Evolutionary conservation across 2,888 invertebrate species (phyloP).

Genomic region (Ophion obscuratus): DNA sequence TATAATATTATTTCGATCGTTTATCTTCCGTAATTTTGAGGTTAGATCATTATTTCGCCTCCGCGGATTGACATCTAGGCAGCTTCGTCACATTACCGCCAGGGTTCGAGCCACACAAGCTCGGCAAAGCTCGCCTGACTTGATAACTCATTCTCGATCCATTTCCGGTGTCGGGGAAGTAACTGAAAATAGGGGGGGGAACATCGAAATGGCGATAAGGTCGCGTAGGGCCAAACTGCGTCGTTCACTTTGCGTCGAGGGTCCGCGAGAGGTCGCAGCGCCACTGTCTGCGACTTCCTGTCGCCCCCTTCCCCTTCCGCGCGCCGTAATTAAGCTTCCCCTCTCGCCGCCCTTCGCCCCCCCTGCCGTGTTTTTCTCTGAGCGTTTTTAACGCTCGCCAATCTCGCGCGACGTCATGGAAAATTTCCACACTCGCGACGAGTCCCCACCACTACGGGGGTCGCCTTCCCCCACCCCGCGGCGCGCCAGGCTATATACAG

Average conservation of each 20-base stretch:
- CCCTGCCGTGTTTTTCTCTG: slow-evolving; percentile 19
- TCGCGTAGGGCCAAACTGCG: slow-evolving; percentile 9
- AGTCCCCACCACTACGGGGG: slow-evolving; percentile 63
- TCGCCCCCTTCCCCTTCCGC: slow-evolving; percentile 35
- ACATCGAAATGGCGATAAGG: not conserved
- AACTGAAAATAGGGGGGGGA: not conserved
- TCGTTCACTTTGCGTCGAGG: slow-evolving; percentile 12
- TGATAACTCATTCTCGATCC: not conserved
- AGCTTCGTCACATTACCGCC: not conserved
- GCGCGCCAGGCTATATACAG: slow-evolving; percentile 33
- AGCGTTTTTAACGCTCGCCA: slow-evolving; percentile 56
- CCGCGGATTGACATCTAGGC: not conserved
- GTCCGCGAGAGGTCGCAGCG: slow-evolving; percentile 60
- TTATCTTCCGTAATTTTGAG: not conserved
- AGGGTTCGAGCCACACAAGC: not conserved
- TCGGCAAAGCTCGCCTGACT: not conserved
- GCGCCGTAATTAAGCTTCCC: slow-evolving; percentile 15
- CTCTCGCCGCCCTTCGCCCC: slow-evolving; percentile 45
- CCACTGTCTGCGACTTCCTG: slow-evolving; percentile 58
- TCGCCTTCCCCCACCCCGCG: slow-evolving; percentile 69
- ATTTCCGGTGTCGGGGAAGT: not conserved
- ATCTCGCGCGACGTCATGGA: slow-evolving; percentile 77
- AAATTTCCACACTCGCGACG: slow-evolving; percentile 79
- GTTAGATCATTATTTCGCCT: not conserved
- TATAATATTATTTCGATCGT: not conserved